Percentiles rank a stretch among this genome's conserved stretches.
Evolutionary conservation across 2,888 invertebrate genomes (phyloP).

Genomic region (Pyrgus malvae): DNA sequence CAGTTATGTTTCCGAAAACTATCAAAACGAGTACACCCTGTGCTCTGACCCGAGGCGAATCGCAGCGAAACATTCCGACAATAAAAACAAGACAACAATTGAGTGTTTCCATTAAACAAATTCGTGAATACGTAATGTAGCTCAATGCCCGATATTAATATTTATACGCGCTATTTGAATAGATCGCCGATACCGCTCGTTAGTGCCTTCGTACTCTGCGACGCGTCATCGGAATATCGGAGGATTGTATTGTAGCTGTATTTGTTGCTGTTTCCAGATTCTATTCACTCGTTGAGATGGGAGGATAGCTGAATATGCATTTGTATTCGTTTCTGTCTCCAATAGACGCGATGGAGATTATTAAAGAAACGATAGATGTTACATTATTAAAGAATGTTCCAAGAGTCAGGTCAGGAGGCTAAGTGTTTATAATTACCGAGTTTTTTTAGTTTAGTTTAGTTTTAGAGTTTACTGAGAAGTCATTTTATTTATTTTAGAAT

Average conservation of each 20-base stretch:
- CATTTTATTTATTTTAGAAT: no score
- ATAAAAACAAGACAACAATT: constrained; percentile 69
- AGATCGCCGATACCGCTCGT: constrained; percentile 66
- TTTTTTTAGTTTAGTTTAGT: no score
- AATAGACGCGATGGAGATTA: no score
- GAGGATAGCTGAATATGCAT: not conserved
- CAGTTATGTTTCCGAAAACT: not conserved
- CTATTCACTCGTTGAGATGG: not conserved
- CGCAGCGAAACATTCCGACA: constrained; percentile 47
- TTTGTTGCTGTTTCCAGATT: not conserved
- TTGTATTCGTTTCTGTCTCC: not conserved
- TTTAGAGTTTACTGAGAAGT: no score
- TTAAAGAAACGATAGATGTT: no score
- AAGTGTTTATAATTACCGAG: no score
- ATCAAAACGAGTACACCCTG: constrained; percentile 51
- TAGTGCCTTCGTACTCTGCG: constrained; percentile 31
- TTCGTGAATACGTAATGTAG: constrained; percentile 71
- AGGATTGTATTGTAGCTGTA: not conserved
- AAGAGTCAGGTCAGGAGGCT: no score
- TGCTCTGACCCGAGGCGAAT: constrained; percentile 60
- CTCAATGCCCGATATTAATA: constrained; percentile 69
- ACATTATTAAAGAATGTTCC: no score
- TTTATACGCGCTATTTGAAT: constrained; percentile 72
- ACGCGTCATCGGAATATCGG: constrained; percentile 9
- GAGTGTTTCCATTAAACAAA: constrained; percentile 69